Evolutionary conservation across 2,113 vertebrate species (phyloP), one percentile per base, ranked within the genome.

Genomic region (Corapipo altera): DNA sequence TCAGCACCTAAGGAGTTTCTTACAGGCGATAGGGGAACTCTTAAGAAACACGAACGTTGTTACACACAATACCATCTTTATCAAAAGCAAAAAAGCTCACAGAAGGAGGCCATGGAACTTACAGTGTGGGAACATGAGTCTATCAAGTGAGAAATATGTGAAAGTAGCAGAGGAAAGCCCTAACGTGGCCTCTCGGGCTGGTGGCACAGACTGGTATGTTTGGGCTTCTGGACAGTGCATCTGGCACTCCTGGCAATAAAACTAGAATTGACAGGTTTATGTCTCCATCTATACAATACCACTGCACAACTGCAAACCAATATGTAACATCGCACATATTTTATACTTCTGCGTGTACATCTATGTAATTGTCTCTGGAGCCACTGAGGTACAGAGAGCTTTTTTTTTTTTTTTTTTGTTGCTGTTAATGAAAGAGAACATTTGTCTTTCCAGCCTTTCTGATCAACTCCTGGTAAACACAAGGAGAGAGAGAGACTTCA

Each of bases 201-300:
- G 61, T 91, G 73, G 76, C 88, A 91, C 48, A 55, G 55, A 22
- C 65, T 70, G 35, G 21, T 76, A 2, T 61, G 30, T 81, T 62
- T 92, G 75, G 32, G 27, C 13, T 88, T 67, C 87, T 94, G 96
- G 95, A 91, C 95, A 95, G 64, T 91, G 41, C 79, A 90, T 91
- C 85, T 97, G 95, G 62, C 88, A 93, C 81, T 91, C 88, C 57
- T 32, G 82, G 61, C 79, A 78, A 57, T 90, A 93, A 96, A 94
- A 80, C 27, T 75, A 11, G 4, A 95, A 91, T 58, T 94, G 92
- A 84, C 94, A 96, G 88, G 78, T 96, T 95, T 97, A 95, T 72
- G 32, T 94, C 62, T 89, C 71, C 5, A 9, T 58, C 84, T 71
- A 67, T 61, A 75, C 84, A 85, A 85, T 61, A 64, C 9, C 48